These are phyloP conservation scores for Eremobia ochroleuca DNA, from an alignment of 2,888 invertebrate genomes.

Conservation along the genomic window DNA sequence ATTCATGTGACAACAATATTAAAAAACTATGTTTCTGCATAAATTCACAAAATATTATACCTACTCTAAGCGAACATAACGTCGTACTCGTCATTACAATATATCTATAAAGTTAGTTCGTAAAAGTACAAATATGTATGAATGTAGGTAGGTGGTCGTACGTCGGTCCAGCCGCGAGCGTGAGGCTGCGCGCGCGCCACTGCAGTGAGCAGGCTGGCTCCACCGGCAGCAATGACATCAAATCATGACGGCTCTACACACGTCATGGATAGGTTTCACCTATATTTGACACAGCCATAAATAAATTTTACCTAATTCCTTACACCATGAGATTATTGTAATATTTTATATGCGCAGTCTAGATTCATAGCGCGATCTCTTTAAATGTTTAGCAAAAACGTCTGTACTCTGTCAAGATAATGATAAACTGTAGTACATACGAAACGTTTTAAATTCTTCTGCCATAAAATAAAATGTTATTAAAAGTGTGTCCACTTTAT, in stretches of 20 bases:
- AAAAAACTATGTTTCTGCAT: conserved; percentile 91
- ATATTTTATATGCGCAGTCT: conserved; percentile 68
- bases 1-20: conserved; percentile 91
- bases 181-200: conserved; percentile 48
- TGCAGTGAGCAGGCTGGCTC: conserved; percentile 25
- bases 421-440: conserved; percentile 68
- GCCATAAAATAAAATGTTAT: conserved; percentile 72
- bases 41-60: conserved; percentile 90
- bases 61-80: conserved; percentile 90
- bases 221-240: conserved; percentile 27
- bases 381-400: conserved; percentile 65
- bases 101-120: conserved; percentile 88
- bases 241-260: conserved; percentile 63
- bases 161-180: conserved; percentile 58
- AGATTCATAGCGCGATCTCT: conserved; percentile 65
- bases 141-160: conserved; percentile 71
- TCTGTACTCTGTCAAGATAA: conserved; percentile 65
- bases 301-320: conserved; percentile 78
- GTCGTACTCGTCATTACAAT: conserved; percentile 86
- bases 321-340: conserved; percentile 68
- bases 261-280: conserved; percentile 77
- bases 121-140: conserved; percentile 88
- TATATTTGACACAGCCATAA: conserved; percentile 85
- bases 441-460: conserved; percentile 73
- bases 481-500: conserved; percentile 77